phyloP scores from a whole-genome alignment of 2,797 vertebrate genomes.

The Coregonus sp. region DNA sequence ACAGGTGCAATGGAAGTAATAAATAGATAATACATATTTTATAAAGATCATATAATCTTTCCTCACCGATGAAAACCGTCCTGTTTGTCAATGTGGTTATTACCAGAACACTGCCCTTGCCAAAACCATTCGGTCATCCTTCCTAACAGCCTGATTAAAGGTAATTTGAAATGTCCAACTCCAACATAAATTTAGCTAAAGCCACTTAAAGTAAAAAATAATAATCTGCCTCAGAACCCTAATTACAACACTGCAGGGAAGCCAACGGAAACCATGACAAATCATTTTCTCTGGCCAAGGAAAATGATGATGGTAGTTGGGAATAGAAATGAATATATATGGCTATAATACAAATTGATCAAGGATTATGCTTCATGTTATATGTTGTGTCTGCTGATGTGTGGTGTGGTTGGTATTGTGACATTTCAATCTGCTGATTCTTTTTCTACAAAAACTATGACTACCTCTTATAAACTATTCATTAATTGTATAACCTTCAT shows the following conservation, averaged over 20 bases:
- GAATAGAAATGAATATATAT: neutral
- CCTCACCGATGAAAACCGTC: no score
- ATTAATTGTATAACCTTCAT: neutral
- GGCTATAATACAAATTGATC: neutral
- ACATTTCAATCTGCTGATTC: no score
- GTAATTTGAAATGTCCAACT: constrained; percentile 3
- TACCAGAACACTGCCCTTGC: constrained; percentile 14
- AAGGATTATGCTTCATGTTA: neutral
- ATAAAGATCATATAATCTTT: neutral
- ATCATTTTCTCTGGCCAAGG: neutral
- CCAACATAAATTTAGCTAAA: constrained; percentile 16
- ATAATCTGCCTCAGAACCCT: neutral
- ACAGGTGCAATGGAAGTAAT: no score
- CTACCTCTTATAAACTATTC: neutral
- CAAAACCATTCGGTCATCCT: constrained; percentile 38
- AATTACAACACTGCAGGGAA: neutral
- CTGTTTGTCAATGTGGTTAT: constrained; percentile 30
- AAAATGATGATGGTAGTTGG: neutral
- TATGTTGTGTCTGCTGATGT: no score
- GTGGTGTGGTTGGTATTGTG: no score
- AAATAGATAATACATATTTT: no score
- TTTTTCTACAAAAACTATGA: no score
- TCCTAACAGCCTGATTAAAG: neutral
- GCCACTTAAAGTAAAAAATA: neutral
- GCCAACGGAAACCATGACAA: neutral